These are phyloP conservation scores for Incurvaria masculella DNA, from an alignment of 2,888 invertebrate genomes.

Conservation along the genomic window DNA sequence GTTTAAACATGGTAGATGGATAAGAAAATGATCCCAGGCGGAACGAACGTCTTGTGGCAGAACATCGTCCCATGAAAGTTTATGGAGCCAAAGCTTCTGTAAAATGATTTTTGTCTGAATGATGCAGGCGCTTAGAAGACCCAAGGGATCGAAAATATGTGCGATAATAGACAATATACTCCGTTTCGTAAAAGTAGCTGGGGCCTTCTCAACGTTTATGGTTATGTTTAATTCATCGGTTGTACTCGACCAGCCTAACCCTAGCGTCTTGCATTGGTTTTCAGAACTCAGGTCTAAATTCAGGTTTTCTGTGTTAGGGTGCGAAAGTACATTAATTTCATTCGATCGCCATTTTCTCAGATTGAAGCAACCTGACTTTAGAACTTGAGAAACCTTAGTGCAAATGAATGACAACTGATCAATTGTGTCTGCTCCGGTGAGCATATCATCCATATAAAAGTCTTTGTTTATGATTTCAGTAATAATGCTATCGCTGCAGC, in stretches of 20 bases:
- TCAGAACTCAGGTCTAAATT: constrained; percentile 9
- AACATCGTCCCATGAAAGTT: background rate
- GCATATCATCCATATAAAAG: constrained; percentile 15
- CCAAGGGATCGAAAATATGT: background rate
- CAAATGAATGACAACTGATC: constrained; percentile 11
- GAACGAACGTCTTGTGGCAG: background rate
- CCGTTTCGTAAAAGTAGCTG: too few relatives aligned
- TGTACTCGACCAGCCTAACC: too few relatives aligned
- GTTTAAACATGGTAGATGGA: background rate
- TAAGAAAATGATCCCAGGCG: constrained; percentile 1
- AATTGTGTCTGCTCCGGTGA: constrained; percentile 8
- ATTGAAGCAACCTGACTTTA: constrained; percentile 12
- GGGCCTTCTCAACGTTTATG: too few relatives aligned
- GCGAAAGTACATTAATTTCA: constrained; percentile 8
- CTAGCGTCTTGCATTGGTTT: constrained; percentile 16
- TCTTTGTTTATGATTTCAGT: constrained; percentile 12
- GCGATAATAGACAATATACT: background rate
- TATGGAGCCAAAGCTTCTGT: too few relatives aligned
- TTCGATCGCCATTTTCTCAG: constrained; percentile 17
- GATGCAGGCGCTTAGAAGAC: background rate
- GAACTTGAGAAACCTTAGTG: constrained; percentile 1
- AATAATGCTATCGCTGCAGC: constrained; percentile 11
- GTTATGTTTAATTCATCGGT: too few relatives aligned
- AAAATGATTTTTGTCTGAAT: too few relatives aligned
- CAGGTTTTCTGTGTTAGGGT: constrained; percentile 5